Conservation (phyloP, 2,888 invertebrate species). For the Pegoplata infirma region DNA sequence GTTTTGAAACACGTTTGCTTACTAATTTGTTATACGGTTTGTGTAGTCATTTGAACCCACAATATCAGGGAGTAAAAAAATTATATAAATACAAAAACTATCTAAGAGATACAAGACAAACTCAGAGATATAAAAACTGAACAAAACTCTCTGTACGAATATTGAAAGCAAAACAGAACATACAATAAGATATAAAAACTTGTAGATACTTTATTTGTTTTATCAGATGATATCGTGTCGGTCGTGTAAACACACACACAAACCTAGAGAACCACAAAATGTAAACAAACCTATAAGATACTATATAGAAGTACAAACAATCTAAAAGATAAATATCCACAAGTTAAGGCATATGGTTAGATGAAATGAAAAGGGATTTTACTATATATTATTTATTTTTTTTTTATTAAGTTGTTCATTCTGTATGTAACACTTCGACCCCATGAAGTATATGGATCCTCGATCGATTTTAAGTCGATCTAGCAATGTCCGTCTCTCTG, state of each 20-base stretch:
- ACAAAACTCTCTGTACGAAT: slow-evolving; percentile 39
- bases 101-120: slow-evolving; percentile 15
- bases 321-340: slow-evolving; percentile 53
- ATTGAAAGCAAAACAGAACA: slow-evolving; percentile 48
- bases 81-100: slow-evolving; percentile 9
- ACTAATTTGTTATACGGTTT: slow-evolving; percentile 53
- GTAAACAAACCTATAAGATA: slow-evolving; percentile 55
- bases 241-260: not conserved
- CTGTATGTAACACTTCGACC: no score
- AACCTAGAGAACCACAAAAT: slow-evolving; percentile 30
- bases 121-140: not conserved
- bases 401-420: no score
- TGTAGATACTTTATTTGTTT: slow-evolving; percentile 28
- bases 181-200: slow-evolving; percentile 20
- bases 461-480: no score
- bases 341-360: slow-evolving; percentile 41
- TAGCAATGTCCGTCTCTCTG: no score
- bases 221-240: not conserved
- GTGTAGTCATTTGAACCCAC: slow-evolving; percentile 55
- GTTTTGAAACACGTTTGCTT: slow-evolving; percentile 61
- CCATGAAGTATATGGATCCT: no score
- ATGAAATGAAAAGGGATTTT: no score
- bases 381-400: no score
- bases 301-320: slow-evolving; percentile 38
- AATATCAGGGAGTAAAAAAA: slow-evolving; percentile 31